Evolutionary conservation across 2,797 vertebrate species (phyloP).

Genomic region (Scolopax bukidnonensis): DNA sequence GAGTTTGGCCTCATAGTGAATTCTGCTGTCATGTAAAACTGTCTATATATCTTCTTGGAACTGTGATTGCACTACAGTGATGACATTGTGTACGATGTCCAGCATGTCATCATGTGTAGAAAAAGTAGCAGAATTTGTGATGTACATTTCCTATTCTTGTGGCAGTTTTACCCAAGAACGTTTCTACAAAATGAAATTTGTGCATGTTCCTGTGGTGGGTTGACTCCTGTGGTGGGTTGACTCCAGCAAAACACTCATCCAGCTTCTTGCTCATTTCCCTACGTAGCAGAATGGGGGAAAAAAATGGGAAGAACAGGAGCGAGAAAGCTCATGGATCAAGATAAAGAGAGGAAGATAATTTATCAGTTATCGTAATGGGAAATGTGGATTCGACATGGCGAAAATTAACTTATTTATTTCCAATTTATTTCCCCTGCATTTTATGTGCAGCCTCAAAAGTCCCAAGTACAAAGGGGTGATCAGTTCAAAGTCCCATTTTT

Average conservation of each 20-base stretch:
- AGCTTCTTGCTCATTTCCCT: rapidly evolving
- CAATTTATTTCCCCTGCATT: background rate
- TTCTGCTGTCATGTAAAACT: background rate
- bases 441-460: no score
- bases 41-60: background rate
- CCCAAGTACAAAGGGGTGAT: background rate
- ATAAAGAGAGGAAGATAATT: background rate
- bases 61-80: background rate
- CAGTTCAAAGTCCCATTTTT: background rate
- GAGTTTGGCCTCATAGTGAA: background rate
- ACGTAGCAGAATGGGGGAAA: background rate
- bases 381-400: background rate
- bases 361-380: background rate
- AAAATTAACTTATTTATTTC: background rate
- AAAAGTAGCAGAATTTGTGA: background rate
- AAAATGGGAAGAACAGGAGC: background rate
- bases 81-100: background rate
- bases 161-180: background rate
- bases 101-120: background rate
- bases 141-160: background rate
- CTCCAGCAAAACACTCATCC: background rate
- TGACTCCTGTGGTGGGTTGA: background rate
- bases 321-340: background rate
- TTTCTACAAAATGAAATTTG: background rate
- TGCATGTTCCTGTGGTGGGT: background rate